Conservation (phyloP, 1,140 invertebrate species). For the Drosophila lowei region DNA sequence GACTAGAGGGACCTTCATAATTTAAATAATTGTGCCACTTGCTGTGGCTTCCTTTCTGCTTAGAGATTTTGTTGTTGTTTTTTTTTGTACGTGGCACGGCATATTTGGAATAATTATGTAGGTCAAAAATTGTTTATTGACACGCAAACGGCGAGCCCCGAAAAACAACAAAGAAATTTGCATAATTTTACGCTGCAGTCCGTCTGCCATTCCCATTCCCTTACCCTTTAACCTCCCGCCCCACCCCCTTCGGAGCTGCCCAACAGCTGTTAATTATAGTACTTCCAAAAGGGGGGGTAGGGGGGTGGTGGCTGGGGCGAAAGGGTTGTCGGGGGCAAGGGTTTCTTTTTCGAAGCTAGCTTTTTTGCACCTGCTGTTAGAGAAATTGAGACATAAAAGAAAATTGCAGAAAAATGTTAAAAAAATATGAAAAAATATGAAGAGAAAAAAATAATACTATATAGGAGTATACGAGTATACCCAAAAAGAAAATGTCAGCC, state of each 20-base stretch:
- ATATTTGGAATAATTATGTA: slow-evolving; percentile 81
- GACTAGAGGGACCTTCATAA: slow-evolving; percentile 66
- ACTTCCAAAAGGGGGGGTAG: slow-evolving; percentile 18
- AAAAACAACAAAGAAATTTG: slow-evolving; percentile 77
- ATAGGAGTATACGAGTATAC: neutral
- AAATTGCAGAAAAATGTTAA: slow-evolving; percentile 45
- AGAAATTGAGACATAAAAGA: slow-evolving; percentile 73
- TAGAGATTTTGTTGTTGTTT: slow-evolving; percentile 61
- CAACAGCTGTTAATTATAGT: slow-evolving; percentile 81
- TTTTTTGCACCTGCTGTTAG: slow-evolving; percentile 77
- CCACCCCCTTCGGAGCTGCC: slow-evolving; percentile 11
- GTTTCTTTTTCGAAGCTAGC: slow-evolving; percentile 28
- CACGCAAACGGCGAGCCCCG: slow-evolving; percentile 64
- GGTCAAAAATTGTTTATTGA: slow-evolving; percentile 82
- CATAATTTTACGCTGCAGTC: slow-evolving; percentile 79
- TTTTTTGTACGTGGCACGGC: slow-evolving; percentile 50
- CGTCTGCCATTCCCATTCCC: neutral
- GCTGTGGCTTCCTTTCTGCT: slow-evolving; percentile 75
- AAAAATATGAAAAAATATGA: slow-evolving; percentile 31
- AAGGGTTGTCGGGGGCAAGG: slow-evolving; percentile 49
- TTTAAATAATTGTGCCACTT: slow-evolving; percentile 82
- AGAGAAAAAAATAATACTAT: slow-evolving; percentile 1
- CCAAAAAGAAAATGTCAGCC: slow-evolving; percentile 61
- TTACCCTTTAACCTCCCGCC: too few relatives aligned
- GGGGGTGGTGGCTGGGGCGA: slow-evolving; percentile 44